Percentiles rank a stretch among this genome's conserved stretches.
Conservation (phyloP, 2,797 vertebrate species). For the Oreonectes daqikongensis region DNA sequence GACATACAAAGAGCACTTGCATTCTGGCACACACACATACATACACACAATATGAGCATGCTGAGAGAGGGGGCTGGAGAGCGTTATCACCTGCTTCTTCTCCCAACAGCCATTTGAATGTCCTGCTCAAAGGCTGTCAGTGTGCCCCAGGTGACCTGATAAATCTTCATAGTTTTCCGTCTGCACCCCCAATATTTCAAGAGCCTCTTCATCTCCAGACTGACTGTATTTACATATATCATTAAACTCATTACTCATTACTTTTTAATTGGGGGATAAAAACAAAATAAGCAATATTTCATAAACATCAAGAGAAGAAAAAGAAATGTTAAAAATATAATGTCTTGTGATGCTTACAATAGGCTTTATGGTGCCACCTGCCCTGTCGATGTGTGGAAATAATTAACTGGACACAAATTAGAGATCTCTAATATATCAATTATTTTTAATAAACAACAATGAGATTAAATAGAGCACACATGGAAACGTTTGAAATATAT, state of each 20-base stretch:
- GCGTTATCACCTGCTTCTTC: constrained; percentile 64
- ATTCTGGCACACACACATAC: constrained; percentile 59
- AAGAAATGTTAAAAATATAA: neutral
- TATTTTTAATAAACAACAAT: too few relatives aligned
- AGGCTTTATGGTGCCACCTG: neutral
- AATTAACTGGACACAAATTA: constrained; percentile 23
- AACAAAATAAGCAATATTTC: neutral
- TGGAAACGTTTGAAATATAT: too few relatives aligned
- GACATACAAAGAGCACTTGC: constrained; percentile 58
- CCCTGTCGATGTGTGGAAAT: constrained; percentile 8
- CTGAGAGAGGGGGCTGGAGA: constrained; percentile 60
- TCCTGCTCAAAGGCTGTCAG: constrained; percentile 60
- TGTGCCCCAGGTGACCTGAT: constrained; percentile 50
- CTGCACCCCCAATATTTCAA: constrained; percentile 41
- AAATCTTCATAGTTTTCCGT: constrained; percentile 53
- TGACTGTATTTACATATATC: constrained; percentile 56
- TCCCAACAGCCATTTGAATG: constrained; percentile 59
- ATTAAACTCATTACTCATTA: constrained; percentile 30
- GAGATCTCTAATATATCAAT: too few relatives aligned
- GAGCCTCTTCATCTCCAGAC: constrained; percentile 37
- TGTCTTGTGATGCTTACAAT: neutral
- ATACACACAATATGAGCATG: constrained; percentile 59
- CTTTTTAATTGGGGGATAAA: constrained; percentile 1
- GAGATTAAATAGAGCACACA: too few relatives aligned
- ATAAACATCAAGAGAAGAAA: neutral